Evolutionary conservation across 2,888 invertebrate genomes (phyloP).

Genomic region (Phyllotreta striolata): DNA sequence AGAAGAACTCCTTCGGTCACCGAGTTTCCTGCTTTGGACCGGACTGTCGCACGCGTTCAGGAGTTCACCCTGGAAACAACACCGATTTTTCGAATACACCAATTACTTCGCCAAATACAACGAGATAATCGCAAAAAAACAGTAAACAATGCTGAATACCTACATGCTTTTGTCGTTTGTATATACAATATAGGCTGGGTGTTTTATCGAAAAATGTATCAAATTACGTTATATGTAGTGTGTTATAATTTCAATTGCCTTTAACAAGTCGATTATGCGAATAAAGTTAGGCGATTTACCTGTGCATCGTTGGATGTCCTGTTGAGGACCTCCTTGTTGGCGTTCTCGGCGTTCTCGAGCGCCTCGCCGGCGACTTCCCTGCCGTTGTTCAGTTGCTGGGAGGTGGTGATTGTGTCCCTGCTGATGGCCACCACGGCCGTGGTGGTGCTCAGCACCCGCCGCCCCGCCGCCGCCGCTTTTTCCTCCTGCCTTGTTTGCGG

Average conservation of each 20-base stretch:
- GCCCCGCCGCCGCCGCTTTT: slow-evolving; percentile 53
- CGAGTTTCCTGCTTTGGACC: slow-evolving; percentile 59
- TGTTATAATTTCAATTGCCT: background rate
- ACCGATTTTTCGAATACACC: background rate
- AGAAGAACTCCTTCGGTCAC: slow-evolving; percentile 64
- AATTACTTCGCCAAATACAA: no score
- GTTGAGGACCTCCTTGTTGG: slow-evolving; percentile 26
- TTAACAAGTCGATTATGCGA: background rate
- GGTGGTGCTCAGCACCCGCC: slow-evolving; percentile 58
- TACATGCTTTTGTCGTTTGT: no score
- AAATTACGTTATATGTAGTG: background rate
- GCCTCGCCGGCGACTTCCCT: slow-evolving; percentile 43
- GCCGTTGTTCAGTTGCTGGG: slow-evolving; percentile 45
- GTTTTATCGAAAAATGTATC: slow-evolving; percentile 8
- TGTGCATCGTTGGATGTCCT: slow-evolving; percentile 53
- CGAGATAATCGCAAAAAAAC: no score
- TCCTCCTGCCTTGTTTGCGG: slow-evolving; percentile 53
- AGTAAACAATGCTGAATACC: no score
- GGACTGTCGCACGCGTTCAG: slow-evolving; percentile 45
- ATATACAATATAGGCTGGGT: background rate
- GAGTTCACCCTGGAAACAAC: slow-evolving; percentile 37
- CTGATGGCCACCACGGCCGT: slow-evolving; percentile 54
- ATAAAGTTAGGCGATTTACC: slow-evolving; percentile 21
- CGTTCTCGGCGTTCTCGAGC: slow-evolving; percentile 43
- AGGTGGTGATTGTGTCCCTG: slow-evolving; percentile 57